Base-by-base conservation (phyloP, 2,888 invertebrate species). In the Euzophera pinguis region DNA sequence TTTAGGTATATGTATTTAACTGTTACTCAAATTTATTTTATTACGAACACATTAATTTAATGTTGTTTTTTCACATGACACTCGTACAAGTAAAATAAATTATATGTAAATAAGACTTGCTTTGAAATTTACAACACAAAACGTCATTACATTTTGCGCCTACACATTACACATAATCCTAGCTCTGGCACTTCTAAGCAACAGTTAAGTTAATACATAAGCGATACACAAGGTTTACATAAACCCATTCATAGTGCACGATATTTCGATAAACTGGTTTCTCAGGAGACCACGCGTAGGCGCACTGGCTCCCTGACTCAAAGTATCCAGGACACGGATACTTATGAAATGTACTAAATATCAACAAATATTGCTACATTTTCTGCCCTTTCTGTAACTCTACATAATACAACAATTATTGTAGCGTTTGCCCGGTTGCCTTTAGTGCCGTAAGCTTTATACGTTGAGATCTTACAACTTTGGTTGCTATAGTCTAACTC, bases 251-350 rank as follows among this genome's bases (percentile, higher is more conserved):
- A 50, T 50, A 50, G 32, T 42, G 32, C 32, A 34, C 34, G 42
- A 56, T 52, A 59, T 57, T 59, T 62, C 69, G 62, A 59, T 57
- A 67, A 79, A 78, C 81, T 61, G 65, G 75, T 78, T 75, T 53
- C 60, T 61, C 67, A 61, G 69, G 69, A 71, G 60, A 35, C 52
- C 59, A 58, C 66, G 73, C 73, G 78, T 77, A 69, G 75, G 78
- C 69, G 75, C 61, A 60, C 56, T 57, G 55, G 42, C 43, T 41
- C 32, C n/a, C 17, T 57, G 13, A 38, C 38, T 14, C 38, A 38
- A 38, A 38, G 13, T 38, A 38, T 14, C 14, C 7, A 14, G 12
- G 14, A 12, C 5, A 14, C 14, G 14, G 38, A 38, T 3, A 14
- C 2, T 12, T 37, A 4, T 5, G 35, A 10, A 37, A 22, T 22